A percentile compares a stretch with the other conserved stretches of the same genome.
Evolutionary conservation across 2,888 invertebrate species (phyloP).

Genomic region (Hetaerina titia): DNA sequence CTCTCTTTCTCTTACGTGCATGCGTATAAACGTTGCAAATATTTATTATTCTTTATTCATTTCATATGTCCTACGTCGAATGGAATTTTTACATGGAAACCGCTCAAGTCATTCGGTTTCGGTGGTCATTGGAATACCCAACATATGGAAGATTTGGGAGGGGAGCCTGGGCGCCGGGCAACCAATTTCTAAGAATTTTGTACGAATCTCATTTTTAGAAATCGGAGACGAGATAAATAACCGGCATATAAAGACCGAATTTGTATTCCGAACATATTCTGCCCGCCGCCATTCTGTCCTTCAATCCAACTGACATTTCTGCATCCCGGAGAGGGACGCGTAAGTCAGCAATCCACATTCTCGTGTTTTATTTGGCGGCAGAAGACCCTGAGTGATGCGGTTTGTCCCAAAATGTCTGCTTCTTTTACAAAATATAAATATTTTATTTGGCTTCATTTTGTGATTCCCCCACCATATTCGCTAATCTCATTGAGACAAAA

Average conservation of each 20-base stretch:
- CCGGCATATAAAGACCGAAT: background rate
- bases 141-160: background rate
- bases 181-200: slow-evolving; percentile 14
- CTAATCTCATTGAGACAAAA: too few species aligned
- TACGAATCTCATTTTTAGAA: slow-evolving; percentile 18
- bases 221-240: slow-evolving; percentile 32
- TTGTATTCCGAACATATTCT: slow-evolving; percentile 27
- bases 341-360: background rate
- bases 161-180: background rate
- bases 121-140: background rate
- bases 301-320: slow-evolving; percentile 15
- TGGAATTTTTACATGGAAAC: background rate
- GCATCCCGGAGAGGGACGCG: background rate
- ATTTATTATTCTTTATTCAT: background rate
- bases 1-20: background rate
- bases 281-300: background rate
- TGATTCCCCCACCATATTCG: too few species aligned
- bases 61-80: background rate
- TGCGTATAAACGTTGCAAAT: background rate
- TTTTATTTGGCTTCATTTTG: too few species aligned
- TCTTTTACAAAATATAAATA: too few species aligned
- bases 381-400: background rate
- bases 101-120: background rate
- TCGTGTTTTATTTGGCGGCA: background rate
- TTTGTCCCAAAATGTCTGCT: background rate